Conservation (phyloP, 1,140 invertebrate species). For the Drosophila subpulchrella region DNA sequence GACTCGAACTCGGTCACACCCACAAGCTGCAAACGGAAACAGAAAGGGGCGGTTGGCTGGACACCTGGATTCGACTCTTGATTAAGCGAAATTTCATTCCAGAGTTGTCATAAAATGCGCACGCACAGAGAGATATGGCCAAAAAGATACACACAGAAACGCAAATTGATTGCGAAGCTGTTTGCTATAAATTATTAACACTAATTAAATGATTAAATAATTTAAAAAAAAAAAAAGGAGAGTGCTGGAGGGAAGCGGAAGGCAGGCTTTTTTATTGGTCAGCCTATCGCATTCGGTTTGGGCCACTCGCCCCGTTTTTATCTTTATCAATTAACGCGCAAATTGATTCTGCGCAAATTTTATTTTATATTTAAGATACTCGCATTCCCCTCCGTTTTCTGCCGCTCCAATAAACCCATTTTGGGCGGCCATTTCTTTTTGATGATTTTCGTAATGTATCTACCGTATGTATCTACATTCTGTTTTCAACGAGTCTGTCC, state of each 20-base stretch:
- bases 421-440: conserved; percentile 19
- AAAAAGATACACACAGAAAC: conserved; percentile 6
- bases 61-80: conserved; percentile 21
- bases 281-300: conserved; percentile 1
- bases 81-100: conserved; percentile 48
- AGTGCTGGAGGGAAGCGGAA: not conserved
- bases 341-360: conserved; percentile 61
- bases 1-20: not conserved
- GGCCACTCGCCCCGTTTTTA: conserved; percentile 17
- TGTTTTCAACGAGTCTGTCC: not conserved
- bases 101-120: conserved; percentile 42
- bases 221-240: conserved; percentile 20
- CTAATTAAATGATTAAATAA: conserved; percentile 70
- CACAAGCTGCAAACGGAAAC: not conserved
- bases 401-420: conserved; percentile 18
- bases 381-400: conserved; percentile 17
- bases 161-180: conserved; percentile 62
- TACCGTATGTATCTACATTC: not conserved
- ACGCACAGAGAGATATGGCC: conserved; percentile 9
- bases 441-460: conserved; percentile 10
- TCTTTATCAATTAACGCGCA: conserved; percentile 63
- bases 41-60: not conserved
- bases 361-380: conserved; percentile 46
- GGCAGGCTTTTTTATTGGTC: conserved; percentile 1
- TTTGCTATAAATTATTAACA: conserved; percentile 70